These are phyloP conservation scores for Neoaliturus tenellus DNA, from an alignment of 2,888 invertebrate species.

Conservation along the genomic window DNA sequence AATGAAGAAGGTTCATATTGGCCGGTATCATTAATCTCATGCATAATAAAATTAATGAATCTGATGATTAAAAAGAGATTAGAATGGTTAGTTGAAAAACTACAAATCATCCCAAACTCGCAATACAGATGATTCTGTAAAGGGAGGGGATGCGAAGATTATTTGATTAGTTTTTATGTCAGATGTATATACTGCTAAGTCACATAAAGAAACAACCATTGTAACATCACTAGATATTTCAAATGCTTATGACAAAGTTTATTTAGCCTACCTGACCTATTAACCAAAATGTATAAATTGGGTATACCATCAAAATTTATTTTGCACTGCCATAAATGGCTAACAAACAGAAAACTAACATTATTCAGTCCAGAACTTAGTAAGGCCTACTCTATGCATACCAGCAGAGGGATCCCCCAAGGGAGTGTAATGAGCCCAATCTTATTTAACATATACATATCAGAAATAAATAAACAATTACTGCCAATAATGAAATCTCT, in stretches of 20 bases:
- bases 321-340: background rate
- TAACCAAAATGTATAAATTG: background rate
- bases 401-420: background rate
- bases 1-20: background rate
- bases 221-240: background rate
- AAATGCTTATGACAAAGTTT: conserved; percentile 9
- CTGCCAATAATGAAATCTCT: background rate
- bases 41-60: conserved; percentile 23
- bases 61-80: conserved; percentile 18
- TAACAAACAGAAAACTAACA: background rate
- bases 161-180: background rate
- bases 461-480: background rate
- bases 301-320: conserved; percentile 2
- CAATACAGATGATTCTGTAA: conserved; percentile 23
- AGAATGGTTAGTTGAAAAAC: conserved; percentile 12
- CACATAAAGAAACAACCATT: conserved; percentile 6
- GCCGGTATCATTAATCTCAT: conserved; percentile 5
- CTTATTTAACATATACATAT: background rate
- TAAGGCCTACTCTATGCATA: background rate
- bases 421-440: background rate
- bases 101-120: background rate
- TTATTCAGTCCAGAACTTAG: background rate
- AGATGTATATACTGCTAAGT: background rate
- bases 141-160: conserved; percentile 23
- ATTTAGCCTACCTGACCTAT: background rate